phyloP scores from a whole-genome alignment of 2,797 vertebrate species.

The Propithecus deckenii region DNA sequence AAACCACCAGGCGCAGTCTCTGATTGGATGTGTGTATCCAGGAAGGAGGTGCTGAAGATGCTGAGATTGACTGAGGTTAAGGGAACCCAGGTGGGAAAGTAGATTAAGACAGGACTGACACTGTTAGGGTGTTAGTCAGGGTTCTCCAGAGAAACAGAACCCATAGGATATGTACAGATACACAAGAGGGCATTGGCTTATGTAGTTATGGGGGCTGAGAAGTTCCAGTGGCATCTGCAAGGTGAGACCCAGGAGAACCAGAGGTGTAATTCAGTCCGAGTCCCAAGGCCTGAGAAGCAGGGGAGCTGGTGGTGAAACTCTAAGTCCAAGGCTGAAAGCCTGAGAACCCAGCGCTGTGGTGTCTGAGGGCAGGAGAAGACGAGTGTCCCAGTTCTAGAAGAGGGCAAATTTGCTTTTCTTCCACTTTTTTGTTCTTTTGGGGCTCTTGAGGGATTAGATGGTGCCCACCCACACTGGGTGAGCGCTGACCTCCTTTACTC shows the following conservation, averaged over 20 bases:
- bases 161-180: background rate
- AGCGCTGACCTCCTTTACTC: background rate
- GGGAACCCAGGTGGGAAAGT: too few relatives aligned
- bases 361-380: background rate
- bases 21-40: background rate
- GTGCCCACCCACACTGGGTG: background rate
- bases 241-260: background rate
- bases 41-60: fast-evolving
- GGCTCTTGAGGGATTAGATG: background rate
- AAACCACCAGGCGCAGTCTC: too few relatives aligned
- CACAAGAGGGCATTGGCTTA: too few relatives aligned
- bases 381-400: background rate
- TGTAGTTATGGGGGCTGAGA: background rate
- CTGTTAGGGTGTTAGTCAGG: background rate
- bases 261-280: background rate
- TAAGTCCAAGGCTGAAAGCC: background rate
- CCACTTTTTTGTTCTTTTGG: background rate
- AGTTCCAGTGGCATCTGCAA: background rate
- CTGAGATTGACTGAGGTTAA: background rate
- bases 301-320: background rate
- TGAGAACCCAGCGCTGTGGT: background rate
- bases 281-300: background rate
- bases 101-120: background rate
- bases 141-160: background rate
- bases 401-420: background rate